Conservation (phyloP, 2,888 invertebrate genomes). For the Andrena hattorfiana region DNA sequence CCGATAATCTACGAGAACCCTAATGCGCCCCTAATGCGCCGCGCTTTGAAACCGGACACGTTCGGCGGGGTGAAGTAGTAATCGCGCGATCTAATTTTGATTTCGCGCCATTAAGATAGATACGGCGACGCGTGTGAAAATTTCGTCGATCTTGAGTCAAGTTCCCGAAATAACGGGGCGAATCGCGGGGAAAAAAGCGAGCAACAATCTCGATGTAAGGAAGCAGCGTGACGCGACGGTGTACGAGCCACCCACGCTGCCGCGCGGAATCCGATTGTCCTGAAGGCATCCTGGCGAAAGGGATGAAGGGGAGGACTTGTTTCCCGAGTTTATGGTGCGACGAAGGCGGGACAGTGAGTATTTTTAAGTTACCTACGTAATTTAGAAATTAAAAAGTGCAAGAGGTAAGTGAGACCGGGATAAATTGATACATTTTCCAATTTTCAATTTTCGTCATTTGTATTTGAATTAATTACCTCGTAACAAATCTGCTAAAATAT, state of each 20-base stretch:
- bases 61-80: neutral
- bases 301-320: neutral
- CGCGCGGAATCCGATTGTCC: neutral
- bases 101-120: conserved; percentile 43
- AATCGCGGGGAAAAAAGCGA: conserved; percentile 37
- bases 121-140: conserved; percentile 25
- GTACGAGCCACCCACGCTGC: conserved; percentile 18
- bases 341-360: neutral
- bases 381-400: too few relatives aligned
- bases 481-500: too few relatives aligned
- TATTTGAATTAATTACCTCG: too few relatives aligned
- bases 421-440: too few relatives aligned
- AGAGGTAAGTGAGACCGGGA: too few relatives aligned
- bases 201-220: neutral
- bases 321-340: neutral
- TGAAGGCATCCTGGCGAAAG: neutral
- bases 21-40: conserved; percentile 16
- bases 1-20: neutral
- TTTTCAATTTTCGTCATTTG: too few relatives aligned
- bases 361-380: neutral
- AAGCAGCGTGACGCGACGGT: conserved; percentile 8
- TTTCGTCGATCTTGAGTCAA: conserved; percentile 49
- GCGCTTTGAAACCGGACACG: conserved; percentile 45
- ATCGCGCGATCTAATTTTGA: conserved; percentile 58
- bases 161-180: conserved; percentile 56